Evolutionary conservation across 2,888 invertebrate species (phyloP).

Genomic region (Sinohyriopsis cumingii): DNA sequence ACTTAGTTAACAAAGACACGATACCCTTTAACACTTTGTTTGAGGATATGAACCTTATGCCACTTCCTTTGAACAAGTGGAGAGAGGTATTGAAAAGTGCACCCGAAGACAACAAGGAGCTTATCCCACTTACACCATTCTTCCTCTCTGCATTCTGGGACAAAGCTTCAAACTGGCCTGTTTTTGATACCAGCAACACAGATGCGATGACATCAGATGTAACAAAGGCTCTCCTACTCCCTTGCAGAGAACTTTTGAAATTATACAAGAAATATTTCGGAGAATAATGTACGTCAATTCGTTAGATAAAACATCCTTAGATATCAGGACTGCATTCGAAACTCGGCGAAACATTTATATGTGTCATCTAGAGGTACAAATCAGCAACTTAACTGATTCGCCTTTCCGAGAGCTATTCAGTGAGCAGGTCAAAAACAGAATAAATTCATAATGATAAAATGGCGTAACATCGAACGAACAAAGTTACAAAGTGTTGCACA

Average conservation of each 20-base stretch:
- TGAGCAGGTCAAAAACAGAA: too few species aligned
- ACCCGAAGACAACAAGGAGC: conserved; percentile 19
- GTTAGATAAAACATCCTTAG: too few species aligned
- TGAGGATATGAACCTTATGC: conserved; percentile 15
- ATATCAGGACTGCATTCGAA: too few species aligned
- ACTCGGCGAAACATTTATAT: too few species aligned
- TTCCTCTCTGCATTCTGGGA: conserved; percentile 35
- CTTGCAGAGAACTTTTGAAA: conserved; percentile 18
- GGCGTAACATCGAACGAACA: too few species aligned
- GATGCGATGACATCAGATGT: conserved; percentile 20
- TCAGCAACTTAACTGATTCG: too few species aligned
- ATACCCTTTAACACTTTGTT: conserved; percentile 32
- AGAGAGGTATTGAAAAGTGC: conserved; percentile 17
- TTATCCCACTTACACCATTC: conserved; percentile 34
- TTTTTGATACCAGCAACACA: conserved; percentile 33
- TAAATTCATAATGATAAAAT: too few species aligned
- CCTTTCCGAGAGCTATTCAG: too few species aligned
- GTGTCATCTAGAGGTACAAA: too few species aligned
- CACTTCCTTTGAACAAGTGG: conserved; percentile 28
- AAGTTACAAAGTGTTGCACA: too few species aligned
- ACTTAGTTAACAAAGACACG: conserved; percentile 34
- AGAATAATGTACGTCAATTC: too few species aligned
- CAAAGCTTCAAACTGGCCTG: conserved; percentile 30
- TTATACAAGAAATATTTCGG: conserved; percentile 30
- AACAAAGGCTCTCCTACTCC: conserved; percentile 18